These are phyloP conservation scores for Microcebus murinus DNA, from an alignment of 2,113 vertebrate species.

Conservation along the genomic window DNA sequence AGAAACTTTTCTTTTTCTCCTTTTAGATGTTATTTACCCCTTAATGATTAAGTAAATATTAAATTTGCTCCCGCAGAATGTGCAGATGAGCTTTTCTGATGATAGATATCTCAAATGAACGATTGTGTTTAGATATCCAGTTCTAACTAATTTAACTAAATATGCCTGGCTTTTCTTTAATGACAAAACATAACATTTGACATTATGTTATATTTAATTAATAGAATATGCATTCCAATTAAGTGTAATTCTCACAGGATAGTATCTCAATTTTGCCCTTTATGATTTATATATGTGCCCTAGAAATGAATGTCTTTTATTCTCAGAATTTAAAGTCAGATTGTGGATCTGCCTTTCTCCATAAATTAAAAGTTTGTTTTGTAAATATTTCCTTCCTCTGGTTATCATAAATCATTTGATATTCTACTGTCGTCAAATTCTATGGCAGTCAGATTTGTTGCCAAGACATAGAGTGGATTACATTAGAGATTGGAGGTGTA, in stretches of 20 bases:
- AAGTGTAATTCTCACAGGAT: not conserved
- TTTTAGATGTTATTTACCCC: slow-evolving; percentile 10
- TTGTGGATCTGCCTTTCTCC: not conserved
- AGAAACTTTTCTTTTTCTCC: not conserved
- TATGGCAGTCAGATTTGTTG: slow-evolving; percentile 23
- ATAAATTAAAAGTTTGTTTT: slow-evolving; percentile 39
- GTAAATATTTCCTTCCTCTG: not conserved
- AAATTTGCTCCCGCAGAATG: not conserved
- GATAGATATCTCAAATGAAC: not conserved
- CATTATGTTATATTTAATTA: slow-evolving; percentile 16
- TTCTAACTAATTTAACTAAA: slow-evolving; percentile 1
- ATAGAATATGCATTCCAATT: not conserved
- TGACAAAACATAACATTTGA: not conserved
- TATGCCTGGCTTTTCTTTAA: not conserved
- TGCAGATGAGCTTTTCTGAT: slow-evolving; percentile 1
- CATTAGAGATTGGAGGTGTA: not conserved
- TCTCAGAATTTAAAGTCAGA: slow-evolving; percentile 10
- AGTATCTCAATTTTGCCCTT: not conserved
- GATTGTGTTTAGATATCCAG: not conserved
- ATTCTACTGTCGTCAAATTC: not conserved
- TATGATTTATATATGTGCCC: not conserved
- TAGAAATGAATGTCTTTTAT: slow-evolving; percentile 8
- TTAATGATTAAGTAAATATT: slow-evolving; percentile 35
- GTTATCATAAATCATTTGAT: not conserved
- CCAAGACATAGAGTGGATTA: not conserved